Evolutionary conservation across 2,797 vertebrate species (phyloP), one percentile per base, ranked within the genome.

Genomic region (Schizopygopsis malacanthus): DNA sequence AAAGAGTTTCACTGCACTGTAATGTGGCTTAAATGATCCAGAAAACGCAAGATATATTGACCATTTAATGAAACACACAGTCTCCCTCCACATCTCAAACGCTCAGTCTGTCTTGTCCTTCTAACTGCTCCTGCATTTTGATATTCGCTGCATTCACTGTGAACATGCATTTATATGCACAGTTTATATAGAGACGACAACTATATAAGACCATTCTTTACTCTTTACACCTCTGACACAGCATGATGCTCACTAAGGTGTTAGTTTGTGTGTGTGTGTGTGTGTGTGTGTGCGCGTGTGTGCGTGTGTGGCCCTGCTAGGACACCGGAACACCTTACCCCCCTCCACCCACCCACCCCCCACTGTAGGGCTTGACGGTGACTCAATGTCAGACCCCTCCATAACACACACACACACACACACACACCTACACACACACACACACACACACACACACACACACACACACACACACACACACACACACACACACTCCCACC

Each of bases 11-110:
- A 93, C 93, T 95, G 93, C 93, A 93, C 95, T 95, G 95, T 96
- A 96, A 96, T 96, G 95, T 95, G 95, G 93, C 95, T 95, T 95
- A 96, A 96, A 96, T 96, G 95, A 96, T 94, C 94, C 95, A 96
- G 95, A 96, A 96, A 96, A 95, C 94, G 94, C 93, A 96, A 96
- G 94, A 96, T 96, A 93, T 95, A 96, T 96, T 95, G 95, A 95
- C 94, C 95, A 95, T 96, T 96, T 96, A 95, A 95, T 96, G 95
- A 95, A 96, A 95, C 91, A 91, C 89, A 90, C 87, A 79, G 84
- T 77, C 54, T 47, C 69, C 50, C 69, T 56, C 63, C 25, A 41
- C 56, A 33, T 45, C 85, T 70, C 15, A n/a, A 52, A 47, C 7
- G 4, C 69, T 61, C 37, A 8, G 79, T 81, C 33, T 86, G 81